Conservation (phyloP, 2,113 vertebrate genomes). For the Crotophaga sulcirostris region DNA sequence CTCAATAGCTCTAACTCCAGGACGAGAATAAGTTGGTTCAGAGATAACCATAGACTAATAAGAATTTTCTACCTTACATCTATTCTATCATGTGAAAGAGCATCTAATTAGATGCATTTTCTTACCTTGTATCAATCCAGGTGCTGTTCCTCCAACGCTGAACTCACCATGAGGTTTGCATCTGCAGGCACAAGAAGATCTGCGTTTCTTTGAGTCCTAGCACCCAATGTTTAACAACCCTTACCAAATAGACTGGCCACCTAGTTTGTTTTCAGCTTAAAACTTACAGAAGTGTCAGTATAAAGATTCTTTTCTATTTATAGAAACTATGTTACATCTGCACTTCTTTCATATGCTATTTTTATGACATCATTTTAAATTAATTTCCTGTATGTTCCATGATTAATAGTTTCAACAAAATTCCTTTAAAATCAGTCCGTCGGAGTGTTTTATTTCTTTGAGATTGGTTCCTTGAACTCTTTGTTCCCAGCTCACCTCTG, state of each 20-base stretch:
- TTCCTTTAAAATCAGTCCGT: background rate
- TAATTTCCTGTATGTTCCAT: slow-evolving; percentile 13
- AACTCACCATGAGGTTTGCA: background rate
- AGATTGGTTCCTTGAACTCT: background rate
- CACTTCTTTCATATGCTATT: slow-evolving; percentile 22
- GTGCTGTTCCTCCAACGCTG: background rate
- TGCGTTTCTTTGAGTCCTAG: background rate
- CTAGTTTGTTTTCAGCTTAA: background rate
- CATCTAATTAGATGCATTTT: background rate
- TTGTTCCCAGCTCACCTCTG: background rate
- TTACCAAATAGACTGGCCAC: background rate
- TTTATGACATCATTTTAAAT: slow-evolving; percentile 30
- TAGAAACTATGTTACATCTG: background rate
- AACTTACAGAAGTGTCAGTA: background rate
- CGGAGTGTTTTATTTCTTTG: background rate
- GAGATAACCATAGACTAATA: background rate
- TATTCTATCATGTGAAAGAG: background rate
- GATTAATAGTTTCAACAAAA: background rate
- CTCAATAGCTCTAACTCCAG: background rate
- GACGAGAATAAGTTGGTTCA: background rate
- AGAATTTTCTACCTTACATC: background rate
- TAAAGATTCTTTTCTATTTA: background rate
- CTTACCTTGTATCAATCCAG: background rate
- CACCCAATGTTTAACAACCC: background rate
- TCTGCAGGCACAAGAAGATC: background rate